A percentile compares a stretch with the other conserved stretches of the same genome.
Evolutionary conservation across 1,140 invertebrate species (phyloP).

Genomic region (Vanessa atalanta): DNA sequence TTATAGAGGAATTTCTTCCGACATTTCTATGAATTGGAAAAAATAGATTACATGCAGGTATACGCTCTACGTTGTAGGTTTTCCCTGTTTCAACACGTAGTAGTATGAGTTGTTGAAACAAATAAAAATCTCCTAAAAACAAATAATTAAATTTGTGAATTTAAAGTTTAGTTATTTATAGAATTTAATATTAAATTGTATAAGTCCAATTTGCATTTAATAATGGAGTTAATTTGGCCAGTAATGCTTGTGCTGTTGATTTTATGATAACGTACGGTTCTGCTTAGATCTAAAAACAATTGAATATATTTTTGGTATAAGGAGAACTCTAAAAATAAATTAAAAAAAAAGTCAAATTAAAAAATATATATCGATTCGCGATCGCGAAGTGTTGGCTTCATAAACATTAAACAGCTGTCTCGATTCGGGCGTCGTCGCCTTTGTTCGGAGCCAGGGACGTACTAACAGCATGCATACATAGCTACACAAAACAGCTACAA

Average conservation of each 20-base stretch:
- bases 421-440: conserved; percentile 56
- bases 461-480: conserved; percentile 34
- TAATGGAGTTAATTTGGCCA: too few species aligned
- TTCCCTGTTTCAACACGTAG: background rate
- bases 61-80: background rate
- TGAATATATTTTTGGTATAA: background rate
- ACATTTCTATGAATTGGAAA: background rate
- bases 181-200: too few species aligned
- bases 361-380: conserved; percentile 57
- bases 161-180: too few species aligned
- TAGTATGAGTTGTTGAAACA: background rate
- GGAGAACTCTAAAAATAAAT: background rate
- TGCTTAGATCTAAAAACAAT: background rate
- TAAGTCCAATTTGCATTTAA: too few species aligned
- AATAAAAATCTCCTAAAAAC: background rate
- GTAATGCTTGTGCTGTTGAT: too few species aligned
- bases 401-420: conserved; percentile 75
- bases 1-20: background rate
- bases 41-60: background rate
- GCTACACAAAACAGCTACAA: conserved; percentile 13
- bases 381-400: conserved; percentile 54
- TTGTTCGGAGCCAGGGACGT: conserved; percentile 54
- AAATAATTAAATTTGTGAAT: too few species aligned
- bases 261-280: too few species aligned
- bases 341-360: conserved; percentile 36